phyloP scores from a whole-genome alignment of 2,797 vertebrate genomes.

The Telmatherina bonti region DNA sequence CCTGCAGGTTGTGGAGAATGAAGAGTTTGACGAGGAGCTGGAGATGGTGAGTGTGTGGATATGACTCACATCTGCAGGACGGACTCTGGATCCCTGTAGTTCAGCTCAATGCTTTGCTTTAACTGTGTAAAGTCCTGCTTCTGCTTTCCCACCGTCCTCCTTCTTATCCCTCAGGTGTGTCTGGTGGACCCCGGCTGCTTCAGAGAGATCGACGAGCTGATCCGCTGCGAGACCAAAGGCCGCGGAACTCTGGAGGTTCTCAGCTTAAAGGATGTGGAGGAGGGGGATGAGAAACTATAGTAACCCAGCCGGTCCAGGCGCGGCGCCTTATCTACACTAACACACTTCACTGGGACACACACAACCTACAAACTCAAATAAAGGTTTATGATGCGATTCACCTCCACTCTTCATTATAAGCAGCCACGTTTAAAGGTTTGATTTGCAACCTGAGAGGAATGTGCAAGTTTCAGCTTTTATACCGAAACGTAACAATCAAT shows the following conservation, averaged over 20 bases:
- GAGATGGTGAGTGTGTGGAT: slow-evolving; percentile 86
- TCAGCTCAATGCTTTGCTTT: background rate
- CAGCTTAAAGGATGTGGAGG: slow-evolving; percentile 95
- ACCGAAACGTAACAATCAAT: background rate
- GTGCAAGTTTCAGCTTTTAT: background rate
- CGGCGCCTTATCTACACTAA: slow-evolving; percentile 37
- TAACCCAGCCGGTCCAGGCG: slow-evolving; percentile 37
- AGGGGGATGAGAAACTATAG: slow-evolving; percentile 95
- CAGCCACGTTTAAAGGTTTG: background rate
- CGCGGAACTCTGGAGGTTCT: slow-evolving; percentile 93
- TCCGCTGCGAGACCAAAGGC: slow-evolving; percentile 95
- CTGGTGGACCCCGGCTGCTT: slow-evolving; percentile 96
- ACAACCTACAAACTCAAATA: slow-evolving; percentile 15
- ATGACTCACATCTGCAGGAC: too few species aligned
- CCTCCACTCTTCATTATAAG: background rate
- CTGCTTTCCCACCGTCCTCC: too few species aligned
- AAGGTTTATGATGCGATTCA: slow-evolving; percentile 27
- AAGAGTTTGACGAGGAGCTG: slow-evolving; percentile 92
- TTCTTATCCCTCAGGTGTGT: slow-evolving; percentile 85
- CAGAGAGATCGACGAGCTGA: slow-evolving; percentile 96
- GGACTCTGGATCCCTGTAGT: background rate
- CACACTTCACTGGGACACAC: background rate
- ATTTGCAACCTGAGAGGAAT: slow-evolving; percentile 13
- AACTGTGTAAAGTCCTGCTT: background rate
- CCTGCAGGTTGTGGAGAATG: slow-evolving; percentile 91